Evolutionary conservation across 1,140 invertebrate genomes (phyloP), one percentile per base, ranked within the genome.

Genomic region (Vanessa tameamea): DNA sequence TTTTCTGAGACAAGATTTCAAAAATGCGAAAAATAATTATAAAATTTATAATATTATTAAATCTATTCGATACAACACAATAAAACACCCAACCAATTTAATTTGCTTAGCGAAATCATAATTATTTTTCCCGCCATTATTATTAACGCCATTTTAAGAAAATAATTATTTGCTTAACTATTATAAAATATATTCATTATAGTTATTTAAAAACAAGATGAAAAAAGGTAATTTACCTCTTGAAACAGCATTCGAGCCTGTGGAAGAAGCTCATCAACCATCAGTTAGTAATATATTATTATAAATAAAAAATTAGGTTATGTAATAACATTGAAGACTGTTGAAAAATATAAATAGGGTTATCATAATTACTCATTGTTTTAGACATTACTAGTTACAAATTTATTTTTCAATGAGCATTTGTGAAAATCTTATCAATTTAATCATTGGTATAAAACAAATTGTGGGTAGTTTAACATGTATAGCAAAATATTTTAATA

Each of bases 251-350:
- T 57, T 66, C 55, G 85, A 87, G 78, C 87, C 88, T 9, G 55
- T 63, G 23, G 87, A 91, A 81, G 85, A 80, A 82, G 89, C 87
- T 31, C 73, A 59, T 48, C 84, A 85, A 63, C 81, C 82, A 14
- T 53, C 47, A 64, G 88, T 90, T 83, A 81, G 57, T 69, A 65
- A 59, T 50, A 64, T 66, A 16, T 55, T 73, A 51, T 53, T 51
- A 12, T 50, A 37, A 15, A n/a, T 31, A 23, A 5, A 61, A 61
- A 31, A 23, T 43, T 43, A 5, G 9, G 3, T 43, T 43, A 9
- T 43, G 37, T 9, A 43, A 43, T 43, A 43, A 43, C 37, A 5
- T 43, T 11, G 1, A 43, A 43, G 9, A 5, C 8, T 43, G 9
- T 43, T 1, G 3, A 11, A 43, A 43, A 6, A 31, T 6, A 20